Conservation (phyloP, 2,797 vertebrate species). For the Erpetoichthys calabaricus region DNA sequence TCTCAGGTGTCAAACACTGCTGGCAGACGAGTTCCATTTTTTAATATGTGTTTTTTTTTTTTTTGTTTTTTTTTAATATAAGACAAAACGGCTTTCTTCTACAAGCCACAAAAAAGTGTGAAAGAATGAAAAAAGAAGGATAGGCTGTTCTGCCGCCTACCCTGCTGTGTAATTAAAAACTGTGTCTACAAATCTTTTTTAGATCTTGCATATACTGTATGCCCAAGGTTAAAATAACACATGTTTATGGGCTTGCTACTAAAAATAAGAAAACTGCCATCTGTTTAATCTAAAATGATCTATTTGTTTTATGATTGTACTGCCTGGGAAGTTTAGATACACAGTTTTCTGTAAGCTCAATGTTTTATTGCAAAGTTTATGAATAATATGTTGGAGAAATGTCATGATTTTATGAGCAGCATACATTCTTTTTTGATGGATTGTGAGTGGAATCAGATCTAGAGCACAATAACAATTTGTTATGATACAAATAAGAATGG, state of each 20-base stretch:
- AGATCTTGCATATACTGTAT: neutral
- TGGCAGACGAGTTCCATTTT: no score
- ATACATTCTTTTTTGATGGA: no score
- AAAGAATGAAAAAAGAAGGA: neutral
- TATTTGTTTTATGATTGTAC: neutral
- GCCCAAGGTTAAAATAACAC: neutral
- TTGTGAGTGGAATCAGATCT: no score
- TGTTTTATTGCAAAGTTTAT: no score
- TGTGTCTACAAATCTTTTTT: neutral
- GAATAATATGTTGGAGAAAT: no score
- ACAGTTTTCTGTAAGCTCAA: neutral
- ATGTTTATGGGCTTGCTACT: neutral
- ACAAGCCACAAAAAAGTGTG: neutral
- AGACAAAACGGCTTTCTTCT: no score
- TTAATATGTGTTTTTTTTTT: no score
- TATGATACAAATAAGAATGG: no score
- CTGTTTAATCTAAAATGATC: neutral
- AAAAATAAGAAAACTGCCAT: neutral
- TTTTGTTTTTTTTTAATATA: no score
- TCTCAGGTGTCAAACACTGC: no score
- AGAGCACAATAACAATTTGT: no score
- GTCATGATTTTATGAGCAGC: no score
- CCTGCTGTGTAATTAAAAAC: constrained; percentile 1
- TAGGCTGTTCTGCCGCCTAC: neutral
- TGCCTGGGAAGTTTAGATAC: neutral